Percentiles rank a stretch among this genome's conserved stretches.
Evolutionary conservation across 2,888 invertebrate genomes (phyloP).

Genomic region (Stomorhina lunata): DNA sequence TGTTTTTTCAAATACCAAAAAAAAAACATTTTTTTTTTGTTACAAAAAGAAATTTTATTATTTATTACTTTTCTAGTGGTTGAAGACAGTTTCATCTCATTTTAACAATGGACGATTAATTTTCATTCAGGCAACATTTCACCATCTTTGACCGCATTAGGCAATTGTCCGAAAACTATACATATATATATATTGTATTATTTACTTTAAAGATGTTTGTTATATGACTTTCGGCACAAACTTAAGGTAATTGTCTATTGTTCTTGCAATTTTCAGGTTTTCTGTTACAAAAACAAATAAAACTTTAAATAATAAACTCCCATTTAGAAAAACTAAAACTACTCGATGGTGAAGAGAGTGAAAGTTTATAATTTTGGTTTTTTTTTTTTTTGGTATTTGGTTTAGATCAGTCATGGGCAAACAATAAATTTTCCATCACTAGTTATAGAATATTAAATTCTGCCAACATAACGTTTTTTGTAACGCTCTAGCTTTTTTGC

Average conservation of each 20-base stretch:
- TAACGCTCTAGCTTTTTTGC: too few relatives aligned
- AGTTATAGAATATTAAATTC: too few relatives aligned
- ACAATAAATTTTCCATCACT: too few relatives aligned
- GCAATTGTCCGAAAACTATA: constrained; percentile 63
- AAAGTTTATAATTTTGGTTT: constrained; percentile 37
- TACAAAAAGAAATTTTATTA: not conserved
- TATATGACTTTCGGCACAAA: not conserved
- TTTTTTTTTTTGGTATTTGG: not conserved
- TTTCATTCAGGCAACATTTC: constrained; percentile 43
- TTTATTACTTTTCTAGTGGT: not conserved
- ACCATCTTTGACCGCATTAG: constrained; percentile 58
- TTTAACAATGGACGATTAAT: constrained; percentile 59
- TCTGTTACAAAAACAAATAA: constrained; percentile 1
- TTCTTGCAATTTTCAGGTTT: constrained; percentile 6
- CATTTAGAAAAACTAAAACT: not conserved
- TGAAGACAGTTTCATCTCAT: not conserved
- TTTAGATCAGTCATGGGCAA: constrained; percentile 45
- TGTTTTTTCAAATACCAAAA: too few relatives aligned
- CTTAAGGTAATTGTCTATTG: constrained; percentile 38
- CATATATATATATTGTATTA: constrained; percentile 1
- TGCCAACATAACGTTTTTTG: too few relatives aligned
- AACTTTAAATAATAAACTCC: not conserved
- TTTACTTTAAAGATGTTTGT: constrained; percentile 11
- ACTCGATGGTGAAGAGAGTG: constrained; percentile 39
- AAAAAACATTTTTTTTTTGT: too few relatives aligned